phyloP scores from a whole-genome alignment of 2,113 vertebrate genomes.

The Ailurus styani region DNA sequence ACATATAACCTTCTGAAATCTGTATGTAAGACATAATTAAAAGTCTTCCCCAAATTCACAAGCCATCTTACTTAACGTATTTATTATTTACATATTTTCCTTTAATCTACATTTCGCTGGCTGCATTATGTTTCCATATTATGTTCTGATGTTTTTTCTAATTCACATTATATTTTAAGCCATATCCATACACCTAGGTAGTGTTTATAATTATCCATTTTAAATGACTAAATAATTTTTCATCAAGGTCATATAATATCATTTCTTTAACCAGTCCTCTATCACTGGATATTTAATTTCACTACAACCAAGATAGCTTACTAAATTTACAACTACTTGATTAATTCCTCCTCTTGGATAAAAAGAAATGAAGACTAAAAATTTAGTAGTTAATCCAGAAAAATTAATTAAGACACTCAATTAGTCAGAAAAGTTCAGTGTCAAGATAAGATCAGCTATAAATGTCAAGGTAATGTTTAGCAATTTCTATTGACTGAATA shows the following conservation, averaged over 20 bases:
- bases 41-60: neutral
- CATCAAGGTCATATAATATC: neutral
- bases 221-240: slow-evolving; percentile 18
- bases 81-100: slow-evolving; percentile 1
- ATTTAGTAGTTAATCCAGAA: neutral
- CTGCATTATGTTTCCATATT: slow-evolving; percentile 3
- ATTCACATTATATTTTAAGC: neutral
- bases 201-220: neutral
- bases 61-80: neutral
- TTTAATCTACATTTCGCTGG: neutral
- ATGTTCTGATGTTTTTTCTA: neutral
- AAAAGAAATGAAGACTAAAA: slow-evolving; percentile 15
- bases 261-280: neutral
- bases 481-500: slow-evolving; percentile 13
- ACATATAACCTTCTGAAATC: neutral
- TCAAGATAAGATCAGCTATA: slow-evolving; percentile 27
- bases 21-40: neutral
- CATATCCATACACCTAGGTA: neutral
- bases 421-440: slow-evolving; percentile 45
- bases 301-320: neutral
- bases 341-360: neutral
- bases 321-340: slow-evolving; percentile 26
- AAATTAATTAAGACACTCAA: slow-evolving; percentile 27
- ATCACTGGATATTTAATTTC: slow-evolving; percentile 1
- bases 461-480: neutral